phyloP scores from a whole-genome alignment of 2,888 invertebrate genomes.

The Morpho helenor region DNA sequence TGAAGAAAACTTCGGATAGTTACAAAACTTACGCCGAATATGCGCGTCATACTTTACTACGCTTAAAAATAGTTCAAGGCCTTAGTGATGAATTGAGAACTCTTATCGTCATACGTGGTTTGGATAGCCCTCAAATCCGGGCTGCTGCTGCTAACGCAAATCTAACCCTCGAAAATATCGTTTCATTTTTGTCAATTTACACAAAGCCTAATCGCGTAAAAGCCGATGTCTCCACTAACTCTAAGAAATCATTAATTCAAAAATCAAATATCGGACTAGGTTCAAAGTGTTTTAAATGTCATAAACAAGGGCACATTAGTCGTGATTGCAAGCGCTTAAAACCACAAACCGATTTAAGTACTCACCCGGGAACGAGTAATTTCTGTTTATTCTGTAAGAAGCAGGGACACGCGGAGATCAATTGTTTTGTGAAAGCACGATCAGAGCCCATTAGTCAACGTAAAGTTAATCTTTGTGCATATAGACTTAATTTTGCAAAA shows the following conservation, averaged over 20 bases:
- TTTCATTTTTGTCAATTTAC: slow-evolving; percentile 13
- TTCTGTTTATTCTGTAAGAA: neutral
- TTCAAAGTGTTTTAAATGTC: neutral
- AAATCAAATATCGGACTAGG: neutral
- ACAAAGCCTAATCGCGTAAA: slow-evolving; percentile 6
- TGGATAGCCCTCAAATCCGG: slow-evolving; percentile 3
- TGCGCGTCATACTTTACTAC: slow-evolving; percentile 17
- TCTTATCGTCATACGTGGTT: slow-evolving; percentile 7
- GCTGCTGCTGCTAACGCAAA: slow-evolving; percentile 10
- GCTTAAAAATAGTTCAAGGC: slow-evolving; percentile 12
- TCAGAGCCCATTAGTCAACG: neutral
- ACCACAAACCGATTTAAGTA: neutral
- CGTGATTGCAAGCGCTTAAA: neutral
- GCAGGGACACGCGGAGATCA: neutral
- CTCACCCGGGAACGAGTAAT: neutral
- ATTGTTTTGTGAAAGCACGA: neutral
- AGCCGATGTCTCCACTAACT: neutral
- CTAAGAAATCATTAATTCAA: neutral
- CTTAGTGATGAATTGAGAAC: slow-evolving; percentile 9
- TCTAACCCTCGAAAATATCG: slow-evolving; percentile 3
- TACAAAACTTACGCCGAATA: slow-evolving; percentile 17
- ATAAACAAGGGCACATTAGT: neutral
- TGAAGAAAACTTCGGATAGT: slow-evolving; percentile 19
- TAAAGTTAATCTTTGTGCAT: neutral
- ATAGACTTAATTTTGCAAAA: neutral